Conservation (phyloP, 2,888 invertebrate genomes). For the Ypsolopha scabrella region DNA sequence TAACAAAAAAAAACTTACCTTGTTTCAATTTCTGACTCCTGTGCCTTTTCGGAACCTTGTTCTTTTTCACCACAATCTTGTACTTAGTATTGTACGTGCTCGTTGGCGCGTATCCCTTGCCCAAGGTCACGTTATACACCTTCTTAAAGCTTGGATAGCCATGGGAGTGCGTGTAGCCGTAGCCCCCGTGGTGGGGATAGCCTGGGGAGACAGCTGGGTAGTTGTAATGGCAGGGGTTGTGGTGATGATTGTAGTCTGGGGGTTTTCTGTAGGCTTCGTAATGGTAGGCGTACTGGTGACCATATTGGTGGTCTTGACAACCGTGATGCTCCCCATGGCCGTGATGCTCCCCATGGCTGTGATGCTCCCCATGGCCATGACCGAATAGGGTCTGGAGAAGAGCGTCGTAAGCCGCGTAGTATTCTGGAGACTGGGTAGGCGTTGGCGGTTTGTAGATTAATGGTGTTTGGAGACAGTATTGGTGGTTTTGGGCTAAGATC, state of each 20-base stretch:
- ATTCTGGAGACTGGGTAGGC: conserved; percentile 51
- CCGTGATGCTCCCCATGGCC: conserved; percentile 8
- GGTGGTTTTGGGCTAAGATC: conserved; percentile 49
- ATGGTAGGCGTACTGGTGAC: conserved; percentile 3
- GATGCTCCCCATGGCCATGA: conserved; percentile 4
- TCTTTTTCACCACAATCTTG: conserved; percentile 45
- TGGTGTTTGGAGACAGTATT: conserved; percentile 46
- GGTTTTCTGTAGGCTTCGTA: conserved; percentile 9
- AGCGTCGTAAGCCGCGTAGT: conserved; percentile 51
- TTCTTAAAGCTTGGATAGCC: not conserved
- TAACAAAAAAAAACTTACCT: conserved; percentile 25
- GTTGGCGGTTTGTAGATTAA: conserved; percentile 48
- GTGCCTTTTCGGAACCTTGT: conserved; percentile 22
- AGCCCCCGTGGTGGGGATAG: not conserved
- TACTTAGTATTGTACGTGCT: conserved; percentile 23
- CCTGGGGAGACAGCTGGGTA: conserved; percentile 4
- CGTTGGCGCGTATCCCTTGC: conserved; percentile 29
- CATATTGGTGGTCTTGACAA: conserved; percentile 2
- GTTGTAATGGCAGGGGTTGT: conserved; percentile 5
- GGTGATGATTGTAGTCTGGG: conserved; percentile 7
- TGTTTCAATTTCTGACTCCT: conserved; percentile 24
- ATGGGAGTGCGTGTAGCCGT: not conserved
- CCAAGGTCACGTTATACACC: conserved; percentile 5
- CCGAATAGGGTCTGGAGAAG: conserved; percentile 36
- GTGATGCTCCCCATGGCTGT: conserved; percentile 10